Percentiles rank a stretch among this genome's conserved stretches.
Conservation (phyloP, 2,888 invertebrate species). For the Carpatolechia fugitivella region DNA sequence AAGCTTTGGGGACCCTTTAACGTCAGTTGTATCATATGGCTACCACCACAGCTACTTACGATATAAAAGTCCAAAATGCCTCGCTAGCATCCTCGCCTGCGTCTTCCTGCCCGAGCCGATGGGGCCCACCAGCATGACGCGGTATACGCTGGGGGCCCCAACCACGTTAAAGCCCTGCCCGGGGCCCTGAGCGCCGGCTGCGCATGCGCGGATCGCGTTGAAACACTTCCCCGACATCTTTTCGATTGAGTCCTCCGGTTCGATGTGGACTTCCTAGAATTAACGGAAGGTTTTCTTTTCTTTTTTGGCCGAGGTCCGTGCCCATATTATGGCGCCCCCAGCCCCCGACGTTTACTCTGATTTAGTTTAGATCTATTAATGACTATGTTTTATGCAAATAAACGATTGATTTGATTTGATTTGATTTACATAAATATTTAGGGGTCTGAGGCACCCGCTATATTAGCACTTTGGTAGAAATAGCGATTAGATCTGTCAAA, state of each 20-base stretch:
- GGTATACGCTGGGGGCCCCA: conserved; percentile 76
- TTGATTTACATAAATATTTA: no score
- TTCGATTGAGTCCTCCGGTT: conserved; percentile 39
- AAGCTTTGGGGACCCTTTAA: conserved; percentile 53
- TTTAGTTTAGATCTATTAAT: no score
- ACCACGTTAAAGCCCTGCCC: conserved; percentile 48
- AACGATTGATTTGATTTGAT: no score
- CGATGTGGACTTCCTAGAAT: conserved; percentile 51
- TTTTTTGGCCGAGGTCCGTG: no score
- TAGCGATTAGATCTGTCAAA: no score
- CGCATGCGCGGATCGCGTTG: conserved; percentile 54
- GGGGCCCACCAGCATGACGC: conserved; percentile 80
- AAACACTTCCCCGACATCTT: conserved; percentile 49
- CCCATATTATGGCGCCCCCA: no score
- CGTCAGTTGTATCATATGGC: no score
- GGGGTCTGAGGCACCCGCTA: no score
- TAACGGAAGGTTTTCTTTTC: background rate
- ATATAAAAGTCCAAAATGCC: conserved; percentile 74
- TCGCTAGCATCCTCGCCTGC: conserved; percentile 71
- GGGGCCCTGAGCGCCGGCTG: conserved; percentile 52
- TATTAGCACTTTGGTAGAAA: no score
- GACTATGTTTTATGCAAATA: no score
- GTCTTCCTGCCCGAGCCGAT: conserved; percentile 78
- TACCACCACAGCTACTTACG: no score
- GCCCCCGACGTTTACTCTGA: no score